These are phyloP conservation scores for Polypterus bichir DNA, from an alignment of 2,113 vertebrate species.

Conservation along the genomic window DNA sequence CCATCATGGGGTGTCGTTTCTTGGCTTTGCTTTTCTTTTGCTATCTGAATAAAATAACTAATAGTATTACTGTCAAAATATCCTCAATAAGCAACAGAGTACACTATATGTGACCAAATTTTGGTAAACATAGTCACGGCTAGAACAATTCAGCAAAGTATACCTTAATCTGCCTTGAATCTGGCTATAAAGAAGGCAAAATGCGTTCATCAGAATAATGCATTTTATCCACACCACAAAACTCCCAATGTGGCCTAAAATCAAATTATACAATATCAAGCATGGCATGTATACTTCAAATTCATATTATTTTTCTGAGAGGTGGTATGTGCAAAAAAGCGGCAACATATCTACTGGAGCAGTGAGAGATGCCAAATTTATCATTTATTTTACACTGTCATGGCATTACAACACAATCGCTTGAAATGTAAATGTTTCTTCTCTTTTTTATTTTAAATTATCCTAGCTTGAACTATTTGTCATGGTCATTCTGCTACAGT, in stretches of 20 bases:
- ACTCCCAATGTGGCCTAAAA: constrained; percentile 1
- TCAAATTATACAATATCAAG: constrained; percentile 6
- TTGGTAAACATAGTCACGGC: no score
- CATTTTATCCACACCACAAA: constrained; percentile 8
- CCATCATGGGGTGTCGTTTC: no score
- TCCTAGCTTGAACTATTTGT: not conserved
- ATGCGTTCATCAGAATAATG: not conserved
- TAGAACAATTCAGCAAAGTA: no score
- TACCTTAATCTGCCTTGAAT: no score
- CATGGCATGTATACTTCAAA: not conserved
- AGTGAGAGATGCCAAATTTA: constrained; percentile 6
- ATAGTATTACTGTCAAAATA: no score
- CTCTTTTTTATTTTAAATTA: not conserved
- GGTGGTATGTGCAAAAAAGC: constrained; percentile 11
- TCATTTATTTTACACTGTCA: constrained; percentile 15
- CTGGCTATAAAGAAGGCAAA: no score
- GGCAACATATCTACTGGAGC: constrained; percentile 12
- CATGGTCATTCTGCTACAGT: not conserved
- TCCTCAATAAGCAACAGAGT: no score
- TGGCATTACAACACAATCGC: constrained; percentile 5
- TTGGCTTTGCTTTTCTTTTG: no score
- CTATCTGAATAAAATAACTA: no score
- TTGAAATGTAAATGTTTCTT: constrained; percentile 5
- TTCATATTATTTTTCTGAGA: constrained; percentile 4
- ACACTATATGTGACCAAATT: no score